Conservation (phyloP, 2,113 vertebrate species). For the Thalassoma bifasciatum region DNA sequence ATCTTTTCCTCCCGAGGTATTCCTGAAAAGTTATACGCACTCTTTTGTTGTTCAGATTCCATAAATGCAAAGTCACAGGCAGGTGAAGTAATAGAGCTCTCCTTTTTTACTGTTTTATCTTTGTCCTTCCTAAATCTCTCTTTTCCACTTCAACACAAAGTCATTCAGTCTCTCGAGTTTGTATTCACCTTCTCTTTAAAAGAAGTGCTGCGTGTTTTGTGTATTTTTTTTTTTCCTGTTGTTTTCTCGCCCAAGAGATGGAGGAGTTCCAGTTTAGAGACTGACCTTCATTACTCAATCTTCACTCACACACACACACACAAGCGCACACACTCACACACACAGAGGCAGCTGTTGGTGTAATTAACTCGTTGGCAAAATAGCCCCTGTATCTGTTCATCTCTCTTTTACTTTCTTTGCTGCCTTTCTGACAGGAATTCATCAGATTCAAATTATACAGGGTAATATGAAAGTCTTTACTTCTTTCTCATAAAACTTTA, state of each 20-base stretch:
- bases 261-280: slow-evolving; percentile 34
- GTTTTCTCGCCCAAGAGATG: slow-evolving; percentile 39
- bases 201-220: slow-evolving; percentile 27
- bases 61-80: slow-evolving; percentile 29
- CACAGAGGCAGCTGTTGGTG: slow-evolving; percentile 16
- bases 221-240: slow-evolving; percentile 34
- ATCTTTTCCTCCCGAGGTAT: slow-evolving; percentile 22
- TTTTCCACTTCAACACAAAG: slow-evolving; percentile 47
- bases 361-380: slow-evolving; percentile 12
- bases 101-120: slow-evolving; percentile 8
- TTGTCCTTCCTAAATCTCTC: slow-evolving; percentile 41
- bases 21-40: slow-evolving; percentile 44
- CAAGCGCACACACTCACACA: not conserved
- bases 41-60: not conserved
- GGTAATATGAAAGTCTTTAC: too few species aligned
- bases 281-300: slow-evolving; percentile 38
- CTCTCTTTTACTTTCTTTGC: too few species aligned
- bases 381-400: too few species aligned
- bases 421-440: too few species aligned
- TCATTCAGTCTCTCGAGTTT: slow-evolving; percentile 63
- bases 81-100: slow-evolving; percentile 27
- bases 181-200: slow-evolving; percentile 60
- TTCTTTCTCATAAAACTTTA: too few species aligned
- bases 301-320: not conserved
- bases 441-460: too few species aligned